A percentile compares a stretch with the other conserved stretches of the same genome.
These are phyloP conservation scores for Ibycter americanus DNA, from an alignment of 2,797 vertebrate genomes.

Conservation along the genomic window DNA sequence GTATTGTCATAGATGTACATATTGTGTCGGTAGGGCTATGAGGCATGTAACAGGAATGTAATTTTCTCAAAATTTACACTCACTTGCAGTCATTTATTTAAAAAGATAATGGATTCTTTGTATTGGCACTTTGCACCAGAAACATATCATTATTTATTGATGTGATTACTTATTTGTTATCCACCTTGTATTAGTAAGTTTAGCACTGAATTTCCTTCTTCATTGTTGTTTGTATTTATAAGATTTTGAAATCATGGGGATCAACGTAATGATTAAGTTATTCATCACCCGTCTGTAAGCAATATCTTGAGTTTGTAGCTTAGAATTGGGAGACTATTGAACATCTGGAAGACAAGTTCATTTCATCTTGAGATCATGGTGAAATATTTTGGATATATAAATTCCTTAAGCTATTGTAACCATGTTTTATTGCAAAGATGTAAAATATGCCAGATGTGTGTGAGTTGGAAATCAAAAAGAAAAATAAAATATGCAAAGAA, in stretches of 20 bases:
- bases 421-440: conserved; percentile 99
- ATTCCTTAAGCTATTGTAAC: conserved; percentile 97
- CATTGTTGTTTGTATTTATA: conserved; percentile 98
- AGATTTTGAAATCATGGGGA: conserved; percentile 84
- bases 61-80: conserved; percentile 93
- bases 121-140: conserved; percentile 98
- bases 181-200: conserved; percentile 88
- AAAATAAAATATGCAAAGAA: conserved; percentile 99
- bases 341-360: conserved; percentile 90
- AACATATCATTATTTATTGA: conserved; percentile 99
- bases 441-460: conserved; percentile 98
- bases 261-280: conserved; percentile 91
- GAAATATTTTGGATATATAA: conserved; percentile 99
- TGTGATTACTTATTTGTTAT: conserved; percentile 84
- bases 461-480: conserved; percentile 94
- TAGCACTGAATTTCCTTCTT: conserved; percentile 92
- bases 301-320: conserved; percentile 98
- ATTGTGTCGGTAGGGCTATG: conserved; percentile 92
- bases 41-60: conserved; percentile 91
- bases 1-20: conserved; percentile 99
- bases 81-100: conserved; percentile 91
- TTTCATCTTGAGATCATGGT: conserved; percentile 94
- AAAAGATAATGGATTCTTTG: conserved; percentile 90
- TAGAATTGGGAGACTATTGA: conserved; percentile 85
- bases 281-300: conserved; percentile 97